Base-by-base conservation (phyloP, 2,888 invertebrate species). In the Gasteruption jaculator region DNA sequence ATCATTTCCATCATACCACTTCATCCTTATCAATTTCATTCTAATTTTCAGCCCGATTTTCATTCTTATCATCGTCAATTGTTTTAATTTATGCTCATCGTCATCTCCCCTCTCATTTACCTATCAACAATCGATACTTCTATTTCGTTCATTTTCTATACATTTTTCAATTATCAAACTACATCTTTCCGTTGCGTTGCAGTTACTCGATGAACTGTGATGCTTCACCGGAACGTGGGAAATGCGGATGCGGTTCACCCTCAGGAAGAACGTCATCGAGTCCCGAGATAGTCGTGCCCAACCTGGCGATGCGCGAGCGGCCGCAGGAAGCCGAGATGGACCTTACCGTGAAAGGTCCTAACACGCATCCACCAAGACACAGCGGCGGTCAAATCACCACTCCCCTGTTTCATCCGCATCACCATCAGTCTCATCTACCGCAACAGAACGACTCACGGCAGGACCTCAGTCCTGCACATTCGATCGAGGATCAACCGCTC, bases 251-350 rank as follows among this genome's bases (percentile, higher is more conserved):
- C 33, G 60, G 57, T 33, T 63, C 66, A 14, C 60, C 61, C 5
- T 56, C 63, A 7, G 45, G 53, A 25, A 29, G 54, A 8, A 37
- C 30, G 10, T n/a, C 12, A n/a, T n/a, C 29, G 8, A 11, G 54
- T 4, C 33, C 50, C 5, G 60, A 59, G 33, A 41, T 35, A 22
- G 47, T 39, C 36, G 44, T 52, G 37, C 38, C 40, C 6, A 42
- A 24, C 15, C 31, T 51, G 34, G 25, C 34, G 5, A 40, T 46
- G 5, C 41, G 54, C 32, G 54, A 58, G 30, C 46, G 55, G 31
- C 58, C 68, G 11, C 69, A 69, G 46, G 69, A 68, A 43, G 56
- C 68, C 4, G 70, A 70, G 36, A 70, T 70, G 52, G 70, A 69
- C 48, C 56, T 70, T 18, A 70, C 70, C 10, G 57, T 69, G 37